Conservation (phyloP, 2,113 vertebrate species). For the Phaethornis superciliosus region DNA sequence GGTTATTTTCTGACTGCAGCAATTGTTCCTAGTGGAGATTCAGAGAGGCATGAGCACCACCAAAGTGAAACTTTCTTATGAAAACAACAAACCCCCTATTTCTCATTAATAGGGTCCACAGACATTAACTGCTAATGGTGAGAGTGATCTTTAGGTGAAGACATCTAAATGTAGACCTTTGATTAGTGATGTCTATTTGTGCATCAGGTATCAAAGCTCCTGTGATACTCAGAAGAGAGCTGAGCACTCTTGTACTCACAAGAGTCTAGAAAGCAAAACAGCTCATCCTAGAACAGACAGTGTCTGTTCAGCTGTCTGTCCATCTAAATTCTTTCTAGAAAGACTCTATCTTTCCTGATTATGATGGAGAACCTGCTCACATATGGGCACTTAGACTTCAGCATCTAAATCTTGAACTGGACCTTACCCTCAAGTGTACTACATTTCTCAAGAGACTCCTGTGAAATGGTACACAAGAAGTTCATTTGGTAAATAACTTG, state of each 20-base stretch:
- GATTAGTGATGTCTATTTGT: fast-evolving
- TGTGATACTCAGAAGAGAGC: not conserved
- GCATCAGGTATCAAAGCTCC: not conserved
- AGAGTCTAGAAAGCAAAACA: not conserved
- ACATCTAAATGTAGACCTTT: not conserved
- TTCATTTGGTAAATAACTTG: not conserved
- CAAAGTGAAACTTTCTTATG: not conserved
- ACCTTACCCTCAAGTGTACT: not conserved
- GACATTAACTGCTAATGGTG: not conserved
- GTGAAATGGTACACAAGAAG: not conserved
- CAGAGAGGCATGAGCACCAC: not conserved
- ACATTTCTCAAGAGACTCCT: not conserved
- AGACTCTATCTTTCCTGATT: not conserved
- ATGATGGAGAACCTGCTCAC: not conserved
- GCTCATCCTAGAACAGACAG: not conserved
- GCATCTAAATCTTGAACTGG: not conserved
- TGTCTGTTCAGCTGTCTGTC: not conserved
- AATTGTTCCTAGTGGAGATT: not conserved
- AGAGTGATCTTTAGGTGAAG: not conserved
- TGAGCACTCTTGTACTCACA: not conserved
- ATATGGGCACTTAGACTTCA: not conserved
- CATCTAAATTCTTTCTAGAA: not conserved
- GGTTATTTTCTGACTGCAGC: not conserved
- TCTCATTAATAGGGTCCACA: not conserved
- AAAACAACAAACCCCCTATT: not conserved